A percentile compares a stretch with the other conserved stretches of the same genome.
Conservation (phyloP, 1,140 invertebrate genomes). For the Liolophura sinensis region DNA sequence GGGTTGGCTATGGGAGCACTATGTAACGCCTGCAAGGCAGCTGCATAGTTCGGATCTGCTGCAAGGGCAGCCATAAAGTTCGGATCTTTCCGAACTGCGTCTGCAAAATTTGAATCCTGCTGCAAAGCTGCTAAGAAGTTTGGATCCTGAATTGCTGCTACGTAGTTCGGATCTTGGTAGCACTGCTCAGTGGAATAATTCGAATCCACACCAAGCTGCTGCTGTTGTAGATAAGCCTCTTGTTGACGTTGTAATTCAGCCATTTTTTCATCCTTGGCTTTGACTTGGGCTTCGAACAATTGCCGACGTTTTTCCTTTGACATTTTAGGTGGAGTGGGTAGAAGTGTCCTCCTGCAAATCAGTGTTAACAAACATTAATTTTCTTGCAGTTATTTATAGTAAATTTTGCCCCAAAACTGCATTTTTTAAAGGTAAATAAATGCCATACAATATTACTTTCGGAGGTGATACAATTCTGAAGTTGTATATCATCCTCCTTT, state of each 20-base stretch:
- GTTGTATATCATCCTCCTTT: no score
- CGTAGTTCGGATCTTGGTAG: slow-evolving; percentile 3
- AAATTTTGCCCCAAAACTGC: no score
- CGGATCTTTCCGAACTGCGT: slow-evolving; percentile 9
- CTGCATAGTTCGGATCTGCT: slow-evolving; percentile 16
- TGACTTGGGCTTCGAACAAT: slow-evolving; percentile 74
- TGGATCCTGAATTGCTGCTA: slow-evolving; percentile 6
- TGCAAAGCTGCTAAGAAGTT: slow-evolving; percentile 7
- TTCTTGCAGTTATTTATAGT: no score
- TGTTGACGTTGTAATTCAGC: slow-evolving; percentile 27
- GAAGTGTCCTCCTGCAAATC: slow-evolving; percentile 33
- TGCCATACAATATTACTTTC: no score
- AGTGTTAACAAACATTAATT: background rate
- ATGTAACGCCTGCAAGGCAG: no score
- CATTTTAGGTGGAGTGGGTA: slow-evolving; percentile 59
- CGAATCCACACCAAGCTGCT: slow-evolving; percentile 9
- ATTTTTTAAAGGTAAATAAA: no score
- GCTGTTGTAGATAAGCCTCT: slow-evolving; percentile 38
- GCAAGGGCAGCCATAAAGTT: slow-evolving; percentile 10
- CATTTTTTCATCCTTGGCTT: slow-evolving; percentile 66
- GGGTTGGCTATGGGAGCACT: no score
- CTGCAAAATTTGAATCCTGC: slow-evolving; percentile 6
- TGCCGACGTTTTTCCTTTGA: slow-evolving; percentile 74
- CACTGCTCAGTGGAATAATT: background rate
- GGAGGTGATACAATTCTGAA: no score